A percentile compares a stretch with the other conserved stretches of the same genome.
These are phyloP conservation scores for Eulemur albifrons DNA, from an alignment of 2,797 vertebrate species.

Conservation along the genomic window DNA sequence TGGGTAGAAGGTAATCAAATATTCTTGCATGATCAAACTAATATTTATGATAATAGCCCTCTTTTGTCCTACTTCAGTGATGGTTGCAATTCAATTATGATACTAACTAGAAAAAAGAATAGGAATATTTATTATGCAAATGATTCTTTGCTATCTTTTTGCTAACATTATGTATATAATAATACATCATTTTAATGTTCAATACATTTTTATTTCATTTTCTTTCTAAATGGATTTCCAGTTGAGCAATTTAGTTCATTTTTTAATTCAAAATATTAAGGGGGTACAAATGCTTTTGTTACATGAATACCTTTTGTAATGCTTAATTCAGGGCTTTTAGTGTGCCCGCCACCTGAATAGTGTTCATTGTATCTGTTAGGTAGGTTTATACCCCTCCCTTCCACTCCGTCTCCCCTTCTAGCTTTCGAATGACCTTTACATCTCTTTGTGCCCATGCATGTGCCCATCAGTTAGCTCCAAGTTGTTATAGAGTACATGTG, in stretches of 20 bases:
- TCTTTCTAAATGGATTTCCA: neutral
- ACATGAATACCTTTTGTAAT: neutral
- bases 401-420: neutral
- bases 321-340: neutral
- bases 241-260: neutral
- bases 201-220: neutral
- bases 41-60: slow-evolving; percentile 51
- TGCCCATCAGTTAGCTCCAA: neutral
- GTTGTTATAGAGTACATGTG: neutral
- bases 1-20: slow-evolving; percentile 44
- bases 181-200: slow-evolving; percentile 49
- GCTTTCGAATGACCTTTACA: neutral
- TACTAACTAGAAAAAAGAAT: slow-evolving; percentile 40
- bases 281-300: neutral
- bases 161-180: slow-evolving; percentile 21
- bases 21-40: slow-evolving; percentile 48
- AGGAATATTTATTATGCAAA: slow-evolving; percentile 60
- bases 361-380: neutral
- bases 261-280: neutral
- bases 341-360: neutral
- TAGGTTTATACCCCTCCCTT: neutral
- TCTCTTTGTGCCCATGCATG: neutral
- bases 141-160: slow-evolving; percentile 47
- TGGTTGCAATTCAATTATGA: slow-evolving; percentile 62
- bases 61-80: slow-evolving; percentile 52